A percentile compares a stretch with the other conserved stretches of the same genome.
Evolutionary conservation across 1,140 invertebrate genomes (phyloP).

Genomic region (Sitophilus oryzae): DNA sequence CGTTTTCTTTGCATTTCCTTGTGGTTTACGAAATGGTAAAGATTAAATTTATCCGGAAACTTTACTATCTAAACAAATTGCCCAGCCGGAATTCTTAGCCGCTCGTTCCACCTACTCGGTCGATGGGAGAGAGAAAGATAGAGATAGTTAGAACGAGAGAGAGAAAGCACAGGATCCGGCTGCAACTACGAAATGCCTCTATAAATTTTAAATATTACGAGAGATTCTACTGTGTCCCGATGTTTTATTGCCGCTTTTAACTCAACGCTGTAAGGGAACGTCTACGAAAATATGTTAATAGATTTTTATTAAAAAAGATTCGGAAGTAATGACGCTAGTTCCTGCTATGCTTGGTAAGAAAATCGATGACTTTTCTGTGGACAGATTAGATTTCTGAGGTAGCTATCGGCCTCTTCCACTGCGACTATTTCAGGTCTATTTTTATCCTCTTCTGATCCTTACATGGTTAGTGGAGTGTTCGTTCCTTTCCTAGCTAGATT

Average conservation of each 20-base stretch:
- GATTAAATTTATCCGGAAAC: background rate
- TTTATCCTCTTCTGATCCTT: too few species aligned
- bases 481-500: too few species aligned
- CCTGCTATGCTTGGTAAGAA: too few species aligned
- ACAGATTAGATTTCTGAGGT: too few species aligned
- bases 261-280: background rate
- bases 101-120: background rate
- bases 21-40: too few species aligned
- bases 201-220: conserved; percentile 9
- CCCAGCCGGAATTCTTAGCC: background rate
- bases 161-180: background rate
- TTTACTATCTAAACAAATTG: background rate
- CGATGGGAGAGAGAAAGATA: too few species aligned
- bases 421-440: too few species aligned
- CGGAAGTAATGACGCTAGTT: conserved; percentile 1
- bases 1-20: too few species aligned
- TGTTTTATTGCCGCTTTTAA: conserved; percentile 6
- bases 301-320: conserved; percentile 7
- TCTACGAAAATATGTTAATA: conserved; percentile 9
- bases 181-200: conserved; percentile 5
- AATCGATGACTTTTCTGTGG: too few species aligned
- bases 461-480: too few species aligned
- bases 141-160: background rate
- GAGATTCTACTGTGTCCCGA: background rate
- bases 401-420: too few species aligned